These are phyloP conservation scores for Scopus umbretta DNA, from an alignment of 2,113 vertebrate species.

Conservation along the genomic window DNA sequence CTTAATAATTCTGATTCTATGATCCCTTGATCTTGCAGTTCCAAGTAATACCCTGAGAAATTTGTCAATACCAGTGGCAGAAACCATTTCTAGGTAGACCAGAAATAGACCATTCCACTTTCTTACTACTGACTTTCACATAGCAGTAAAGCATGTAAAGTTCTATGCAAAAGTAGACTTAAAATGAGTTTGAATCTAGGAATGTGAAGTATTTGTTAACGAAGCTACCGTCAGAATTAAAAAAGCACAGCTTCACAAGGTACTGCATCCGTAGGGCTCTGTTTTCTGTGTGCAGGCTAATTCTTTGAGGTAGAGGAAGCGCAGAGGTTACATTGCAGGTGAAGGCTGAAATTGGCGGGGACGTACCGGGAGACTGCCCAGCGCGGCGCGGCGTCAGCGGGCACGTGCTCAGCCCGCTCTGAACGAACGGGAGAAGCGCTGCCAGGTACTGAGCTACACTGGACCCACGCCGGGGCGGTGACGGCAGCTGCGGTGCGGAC, in stretches of 20 bases:
- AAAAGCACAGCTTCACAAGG: background rate
- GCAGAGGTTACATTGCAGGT: background rate
- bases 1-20: too few species aligned
- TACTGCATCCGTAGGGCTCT: too few species aligned
- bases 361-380: too few species aligned
- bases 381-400: accelerated
- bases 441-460: accelerated
- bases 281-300: background rate
- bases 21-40: background rate
- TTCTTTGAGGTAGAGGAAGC: background rate
- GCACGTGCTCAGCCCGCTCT: background rate
- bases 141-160: background rate
- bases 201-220: background rate
- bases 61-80: background rate
- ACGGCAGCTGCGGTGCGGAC: background rate
- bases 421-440: accelerated
- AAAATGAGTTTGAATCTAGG: background rate
- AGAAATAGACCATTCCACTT: background rate
- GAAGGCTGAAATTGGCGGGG: background rate
- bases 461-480: background rate
- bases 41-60: background rate
- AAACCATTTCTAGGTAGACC: background rate
- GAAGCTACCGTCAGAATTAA: background rate
- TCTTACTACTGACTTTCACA: background rate
- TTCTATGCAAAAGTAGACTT: background rate